These are phyloP conservation scores for Ischnura elegans DNA, from an alignment of 2,888 invertebrate genomes.

Conservation along the genomic window DNA sequence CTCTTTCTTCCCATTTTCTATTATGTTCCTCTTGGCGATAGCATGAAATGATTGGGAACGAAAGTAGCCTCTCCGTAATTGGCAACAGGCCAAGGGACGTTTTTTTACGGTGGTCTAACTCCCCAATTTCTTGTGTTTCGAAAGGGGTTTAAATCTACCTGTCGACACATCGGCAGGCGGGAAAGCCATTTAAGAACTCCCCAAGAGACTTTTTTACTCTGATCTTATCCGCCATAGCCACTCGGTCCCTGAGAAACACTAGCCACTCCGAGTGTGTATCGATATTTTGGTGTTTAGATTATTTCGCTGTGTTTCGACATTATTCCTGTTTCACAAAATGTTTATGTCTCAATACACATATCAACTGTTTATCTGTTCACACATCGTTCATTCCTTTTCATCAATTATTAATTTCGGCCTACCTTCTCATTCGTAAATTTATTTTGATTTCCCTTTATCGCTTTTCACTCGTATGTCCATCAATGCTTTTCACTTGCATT, in stretches of 20 bases:
- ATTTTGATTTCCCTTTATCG: too few relatives aligned
- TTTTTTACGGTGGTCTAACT: background rate
- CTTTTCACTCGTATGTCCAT: too few relatives aligned
- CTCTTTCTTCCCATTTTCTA: background rate
- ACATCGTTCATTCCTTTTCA: too few relatives aligned
- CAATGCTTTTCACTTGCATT: too few relatives aligned
- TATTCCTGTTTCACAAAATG: too few relatives aligned
- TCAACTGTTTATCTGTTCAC: too few relatives aligned
- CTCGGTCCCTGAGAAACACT: background rate
- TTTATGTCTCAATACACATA: too few relatives aligned
- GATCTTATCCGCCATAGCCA: too few relatives aligned
- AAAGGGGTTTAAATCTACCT: background rate
- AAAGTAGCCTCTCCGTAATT: background rate
- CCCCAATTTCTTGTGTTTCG: slow-evolving; percentile 1
- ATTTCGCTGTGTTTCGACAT: too few relatives aligned
- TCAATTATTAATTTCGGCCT: too few relatives aligned
- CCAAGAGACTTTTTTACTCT: background rate
- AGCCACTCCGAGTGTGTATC: background rate
- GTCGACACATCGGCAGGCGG: background rate
- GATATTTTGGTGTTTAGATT: too few relatives aligned
- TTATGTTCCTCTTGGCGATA: background rate
- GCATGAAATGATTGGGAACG: background rate
- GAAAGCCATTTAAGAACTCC: background rate
- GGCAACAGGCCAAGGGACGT: background rate
- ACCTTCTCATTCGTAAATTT: too few relatives aligned